Conservation (phyloP, 2,797 vertebrate genomes). For the Hyperoplus immaculatus region DNA sequence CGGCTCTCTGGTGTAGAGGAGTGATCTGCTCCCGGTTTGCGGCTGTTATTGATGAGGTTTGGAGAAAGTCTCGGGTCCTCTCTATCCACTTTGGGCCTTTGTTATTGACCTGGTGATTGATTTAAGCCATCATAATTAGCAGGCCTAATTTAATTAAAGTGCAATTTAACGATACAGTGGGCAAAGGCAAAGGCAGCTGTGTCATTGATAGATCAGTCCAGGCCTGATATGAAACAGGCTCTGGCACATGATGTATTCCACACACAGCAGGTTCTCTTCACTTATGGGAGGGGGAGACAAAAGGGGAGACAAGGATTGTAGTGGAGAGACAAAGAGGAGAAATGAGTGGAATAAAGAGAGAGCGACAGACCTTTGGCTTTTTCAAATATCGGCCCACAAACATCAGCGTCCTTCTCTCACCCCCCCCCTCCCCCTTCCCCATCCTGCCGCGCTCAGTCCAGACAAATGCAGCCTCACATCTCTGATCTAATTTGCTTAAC, state of each 20-base stretch:
- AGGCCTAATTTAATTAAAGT: slow-evolving; percentile 88
- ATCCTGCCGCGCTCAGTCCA: slow-evolving; percentile 23
- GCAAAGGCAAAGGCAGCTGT: slow-evolving; percentile 80
- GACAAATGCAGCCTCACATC: slow-evolving; percentile 79
- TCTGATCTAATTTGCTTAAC: slow-evolving; percentile 86
- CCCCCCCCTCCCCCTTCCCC: slow-evolving; percentile 43
- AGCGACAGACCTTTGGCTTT: slow-evolving; percentile 53
- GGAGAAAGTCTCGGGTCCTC: slow-evolving; percentile 67
- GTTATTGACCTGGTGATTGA: slow-evolving; percentile 88
- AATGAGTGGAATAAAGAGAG: slow-evolving; percentile 28
- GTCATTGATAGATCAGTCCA: slow-evolving; percentile 86
- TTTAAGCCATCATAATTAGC: slow-evolving; percentile 89
- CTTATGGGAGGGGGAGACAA: slow-evolving; percentile 45
- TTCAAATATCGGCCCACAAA: slow-evolving; percentile 57
- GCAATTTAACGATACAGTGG: slow-evolving; percentile 87
- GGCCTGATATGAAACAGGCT: slow-evolving; percentile 82
- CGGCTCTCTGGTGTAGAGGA: slow-evolving; percentile 62
- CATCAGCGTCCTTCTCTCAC: slow-evolving; percentile 44
- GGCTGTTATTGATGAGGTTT: slow-evolving; percentile 85
- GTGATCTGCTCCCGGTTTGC: slow-evolving; percentile 63
- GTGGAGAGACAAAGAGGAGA: slow-evolving; percentile 47
- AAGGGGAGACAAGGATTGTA: slow-evolving; percentile 30
- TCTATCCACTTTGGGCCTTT: slow-evolving; percentile 77
- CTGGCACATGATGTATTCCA: slow-evolving; percentile 81
- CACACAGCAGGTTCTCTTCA: slow-evolving; percentile 52